Conservation (phyloP, 2,888 invertebrate genomes). For the Lasius fuliginosus region DNA sequence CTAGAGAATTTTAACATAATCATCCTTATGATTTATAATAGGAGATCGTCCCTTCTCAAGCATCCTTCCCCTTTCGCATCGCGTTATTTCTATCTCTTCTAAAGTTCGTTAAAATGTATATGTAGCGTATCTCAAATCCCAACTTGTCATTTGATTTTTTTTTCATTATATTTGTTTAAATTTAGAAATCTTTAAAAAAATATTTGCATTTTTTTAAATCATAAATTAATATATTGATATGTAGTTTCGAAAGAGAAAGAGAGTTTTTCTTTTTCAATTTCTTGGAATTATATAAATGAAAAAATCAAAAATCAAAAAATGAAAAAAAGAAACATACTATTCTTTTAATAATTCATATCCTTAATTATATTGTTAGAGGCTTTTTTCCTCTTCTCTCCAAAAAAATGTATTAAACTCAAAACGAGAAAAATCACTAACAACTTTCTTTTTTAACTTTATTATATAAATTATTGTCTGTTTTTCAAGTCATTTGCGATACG, state of each 20-base stretch:
- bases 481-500: neutral
- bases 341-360: neutral
- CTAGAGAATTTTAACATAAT: conserved; percentile 67
- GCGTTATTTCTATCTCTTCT: conserved; percentile 12
- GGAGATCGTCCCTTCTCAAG: conserved; percentile 27
- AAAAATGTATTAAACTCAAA: neutral
- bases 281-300: neutral
- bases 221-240: neutral
- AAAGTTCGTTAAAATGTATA: neutral
- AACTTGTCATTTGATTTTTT: neutral
- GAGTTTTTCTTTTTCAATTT: neutral
- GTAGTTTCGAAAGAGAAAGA: neutral
- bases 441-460: neutral
- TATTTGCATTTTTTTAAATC: neutral
- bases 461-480: neutral
- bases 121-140: neutral
- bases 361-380: neutral
- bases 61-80: conserved; percentile 6
- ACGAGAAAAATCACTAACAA: neutral
- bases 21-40: conserved; percentile 72
- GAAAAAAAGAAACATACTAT: neutral
- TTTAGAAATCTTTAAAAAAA: neutral
- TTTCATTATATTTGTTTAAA: neutral
- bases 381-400: neutral
- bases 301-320: neutral